Evolutionary conservation across 2,797 vertebrate species (phyloP), one percentile per base, ranked within the genome.

Genomic region (Botia almorhae): DNA sequence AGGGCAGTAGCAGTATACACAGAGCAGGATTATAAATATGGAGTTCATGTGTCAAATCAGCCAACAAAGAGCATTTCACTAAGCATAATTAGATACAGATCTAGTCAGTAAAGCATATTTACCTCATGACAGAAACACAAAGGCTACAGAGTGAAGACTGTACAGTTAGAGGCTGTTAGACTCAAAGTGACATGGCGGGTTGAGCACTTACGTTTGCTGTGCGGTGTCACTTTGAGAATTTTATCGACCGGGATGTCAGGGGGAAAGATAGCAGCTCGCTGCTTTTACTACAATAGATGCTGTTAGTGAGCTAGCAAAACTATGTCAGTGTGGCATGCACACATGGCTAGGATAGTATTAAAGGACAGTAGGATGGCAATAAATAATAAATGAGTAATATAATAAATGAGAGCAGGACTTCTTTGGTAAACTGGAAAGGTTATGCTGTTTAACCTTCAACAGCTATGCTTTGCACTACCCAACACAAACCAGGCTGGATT

Each of bases 141-240:
- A 88, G 82, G 86, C 88, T 86, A 87, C 90, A 65, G 85, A 84
- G 76, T 87, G 88, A 88, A 89, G 86, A 88, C 87, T 90, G 80
- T 60, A 19, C 33, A 61, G 82, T 63, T 46, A 76, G 67, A 82
- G 82, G 89, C 89, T 86, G 87, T 93, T 93, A 93, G 93, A 93
- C 90, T 88, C 90, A 94, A 93, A 89, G 92, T 92, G 92, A 93
- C 92, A 92, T 77, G 74, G 82, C 84, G 85, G 89, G 88, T 89
- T 90, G 84, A 86, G 84, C 83, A 82, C 87, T 85, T 88, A 89
- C 87, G 90, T 89, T 80, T 89, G 88, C 61, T 70, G 83, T 88
- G 84, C 85, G 23, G 87, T 89, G 92, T 93, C 92, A 91, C 90
- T 91, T 89, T 88, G 85, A 91, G 89, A 88, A 87, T 90, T 93